Base-by-base conservation (phyloP, 2,888 invertebrate species). In the Melanchra persicariae region DNA sequence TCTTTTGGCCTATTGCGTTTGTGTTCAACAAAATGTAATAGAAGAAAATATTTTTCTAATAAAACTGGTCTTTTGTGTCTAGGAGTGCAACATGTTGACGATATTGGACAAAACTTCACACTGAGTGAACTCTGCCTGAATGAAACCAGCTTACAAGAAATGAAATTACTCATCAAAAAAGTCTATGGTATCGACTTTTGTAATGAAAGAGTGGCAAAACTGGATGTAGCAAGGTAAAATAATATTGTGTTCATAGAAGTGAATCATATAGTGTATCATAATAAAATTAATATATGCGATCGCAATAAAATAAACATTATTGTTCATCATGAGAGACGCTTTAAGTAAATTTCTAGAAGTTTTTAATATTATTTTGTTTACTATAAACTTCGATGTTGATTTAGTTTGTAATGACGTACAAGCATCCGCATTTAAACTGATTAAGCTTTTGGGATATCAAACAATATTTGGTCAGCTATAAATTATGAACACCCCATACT, bases 71-170 rank as follows among this genome's bases (percentile, higher is more conserved):
- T 37, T 52, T 52, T 80, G 10, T 61, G 6, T 49, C 4, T 22
- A 80, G 77, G 77, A 22, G 81, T 80, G 30, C 58, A 75, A 75
- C 43, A 80, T 68, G 15, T 77, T 30, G 81, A 76, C n/a, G 12
- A 68, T 63, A 75, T 77, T 54, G 68, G 26, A 54, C 54, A 62
- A 49, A 58, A 49, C 7, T 15, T 55, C 1, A 75, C 81, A 5
- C 12, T 77, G 12, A 45, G 1, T 1, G 30, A 80, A 59, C 77
- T 91, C 4, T 77, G 82, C 47, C 34, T 87, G 2, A 87, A 86
- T 30, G 85, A 89, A 58, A 79, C 79, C 19, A 82, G 62, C 43
- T 78, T 91, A 51, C 85, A 86, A 68, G 88, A 91, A 84, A 75
- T 90, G 12, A 85, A 82, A 69, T 63, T 74, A n/a, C 71, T 85